These are phyloP conservation scores for Zaprionus ornatus DNA, from an alignment of 1,140 invertebrate genomes.

Conservation along the genomic window DNA sequence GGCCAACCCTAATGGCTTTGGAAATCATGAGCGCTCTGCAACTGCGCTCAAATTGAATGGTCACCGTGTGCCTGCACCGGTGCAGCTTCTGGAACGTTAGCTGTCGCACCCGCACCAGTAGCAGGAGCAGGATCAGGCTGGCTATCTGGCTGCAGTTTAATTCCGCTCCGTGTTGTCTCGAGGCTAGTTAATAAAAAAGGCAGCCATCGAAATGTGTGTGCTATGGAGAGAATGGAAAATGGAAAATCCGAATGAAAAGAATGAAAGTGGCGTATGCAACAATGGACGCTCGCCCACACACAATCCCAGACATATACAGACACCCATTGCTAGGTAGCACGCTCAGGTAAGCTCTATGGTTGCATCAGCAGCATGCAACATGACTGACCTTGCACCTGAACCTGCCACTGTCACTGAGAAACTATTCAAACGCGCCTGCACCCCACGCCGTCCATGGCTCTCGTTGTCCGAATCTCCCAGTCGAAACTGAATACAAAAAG, in stretches of 20 bases:
- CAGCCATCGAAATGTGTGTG: slow-evolving; percentile 46
- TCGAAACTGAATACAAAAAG: neutral
- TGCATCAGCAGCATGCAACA: slow-evolving; percentile 17
- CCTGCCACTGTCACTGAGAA: neutral
- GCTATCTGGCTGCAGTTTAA: slow-evolving; percentile 15
- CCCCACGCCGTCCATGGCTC: neutral
- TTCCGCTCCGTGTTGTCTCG: neutral
- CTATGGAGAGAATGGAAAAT: slow-evolving; percentile 26
- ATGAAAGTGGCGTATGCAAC: neutral
- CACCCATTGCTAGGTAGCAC: neutral
- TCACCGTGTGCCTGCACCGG: neutral
- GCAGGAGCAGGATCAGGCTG: neutral
- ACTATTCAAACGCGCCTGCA: neutral
- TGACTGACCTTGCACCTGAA: slow-evolving; percentile 8
- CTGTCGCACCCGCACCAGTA: neutral
- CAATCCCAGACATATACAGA: neutral
- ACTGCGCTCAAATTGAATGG: slow-evolving; percentile 48
- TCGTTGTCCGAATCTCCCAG: neutral
- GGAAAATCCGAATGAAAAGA: slow-evolving; percentile 45
- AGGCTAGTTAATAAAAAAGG: slow-evolving; percentile 46
- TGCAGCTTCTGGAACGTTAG: neutral
- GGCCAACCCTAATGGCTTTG: slow-evolving; percentile 49
- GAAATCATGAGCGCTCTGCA: slow-evolving; percentile 38
- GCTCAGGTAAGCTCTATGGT: slow-evolving; percentile 9
- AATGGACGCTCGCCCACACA: neutral